These are phyloP conservation scores for Kryptopterus vitreolus DNA, from an alignment of 2,797 vertebrate genomes.

Conservation along the genomic window DNA sequence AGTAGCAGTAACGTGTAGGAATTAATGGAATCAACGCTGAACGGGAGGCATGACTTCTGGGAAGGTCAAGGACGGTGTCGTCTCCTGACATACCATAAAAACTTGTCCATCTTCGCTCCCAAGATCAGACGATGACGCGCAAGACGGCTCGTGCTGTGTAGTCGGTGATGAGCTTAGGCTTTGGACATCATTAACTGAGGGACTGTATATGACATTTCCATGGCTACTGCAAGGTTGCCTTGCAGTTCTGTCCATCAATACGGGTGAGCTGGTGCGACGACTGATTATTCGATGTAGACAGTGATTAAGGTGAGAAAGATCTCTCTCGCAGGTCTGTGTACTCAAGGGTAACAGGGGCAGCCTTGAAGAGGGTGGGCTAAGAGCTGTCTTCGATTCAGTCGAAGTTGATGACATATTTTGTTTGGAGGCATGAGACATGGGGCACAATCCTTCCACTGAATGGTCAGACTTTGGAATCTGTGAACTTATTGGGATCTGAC, in stretches of 20 bases:
- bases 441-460: conserved; percentile 24
- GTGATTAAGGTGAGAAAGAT: conserved; percentile 70
- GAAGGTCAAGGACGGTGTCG: neutral
- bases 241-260: conserved; percentile 54
- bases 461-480: neutral
- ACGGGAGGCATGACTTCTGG: neutral
- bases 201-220: conserved; percentile 17
- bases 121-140: conserved; percentile 36
- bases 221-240: conserved; percentile 37
- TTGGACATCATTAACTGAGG: conserved; percentile 42
- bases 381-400: conserved; percentile 20
- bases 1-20: neutral
- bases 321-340: conserved; percentile 47
- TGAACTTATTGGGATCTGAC: neutral
- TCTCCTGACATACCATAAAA: conserved; percentile 67
- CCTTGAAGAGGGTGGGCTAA: conserved; percentile 32
- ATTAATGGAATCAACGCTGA: neutral
- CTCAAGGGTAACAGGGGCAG: neutral
- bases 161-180: conserved; percentile 48
- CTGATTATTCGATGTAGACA: conserved; percentile 71
- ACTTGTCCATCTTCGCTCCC: conserved; percentile 57
- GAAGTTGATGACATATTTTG: conserved; percentile 17
- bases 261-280: conserved; percentile 68
- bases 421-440: neutral
- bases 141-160: conserved; percentile 52